Evolutionary conservation across 2,113 vertebrate genomes (phyloP), one percentile per base, ranked within the genome.

Genomic region (Neodontobutis hainanensis): DNA sequence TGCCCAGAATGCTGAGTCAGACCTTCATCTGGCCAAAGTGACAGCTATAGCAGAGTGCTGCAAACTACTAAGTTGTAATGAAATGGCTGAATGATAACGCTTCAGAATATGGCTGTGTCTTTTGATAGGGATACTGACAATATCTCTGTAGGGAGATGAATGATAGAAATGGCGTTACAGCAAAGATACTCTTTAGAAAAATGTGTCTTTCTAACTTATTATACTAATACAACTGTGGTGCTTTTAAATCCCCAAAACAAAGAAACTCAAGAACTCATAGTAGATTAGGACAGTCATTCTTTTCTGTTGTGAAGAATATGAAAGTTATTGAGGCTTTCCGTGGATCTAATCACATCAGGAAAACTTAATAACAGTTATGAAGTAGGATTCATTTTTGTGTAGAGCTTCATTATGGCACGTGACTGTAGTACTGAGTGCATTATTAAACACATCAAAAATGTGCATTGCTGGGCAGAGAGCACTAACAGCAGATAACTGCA

Each of bases 291-390:
- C 65, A 42, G 74, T 63, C 58, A 64, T 64, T 70, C 51, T 65
- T 78, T 73, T 9, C 73, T 75, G 70, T 65, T 80, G 61, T 75
- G 42, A 77, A 73, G 65, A 61, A 68, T 27, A 16, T 44, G 60
- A 74, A 27, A 74, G 76, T 79, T 76, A 86, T 69, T 56, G 51
- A 83, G 70, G 64, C 32, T 52, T 73, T 68, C 32, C 40, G 48
- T 75, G 64, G 40, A 77, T 85, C 16, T 68, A 59, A 60, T 32
- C 57, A 66, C 42, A 65, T 45, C 61, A 74, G 74, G n/a, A 50
- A 52, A 75, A 56, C 40, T 70, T 46, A 74, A 56, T 15, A 52
- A 34, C 32, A 53, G 51, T 36, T 53, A 6, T 36, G 19, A 3
- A 4, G 51, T 34, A 53, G 32, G 52, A 55, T 36, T 32, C n/a